Conservation (phyloP, 2,888 invertebrate genomes). For the Pristionchus japonicus region DNA sequence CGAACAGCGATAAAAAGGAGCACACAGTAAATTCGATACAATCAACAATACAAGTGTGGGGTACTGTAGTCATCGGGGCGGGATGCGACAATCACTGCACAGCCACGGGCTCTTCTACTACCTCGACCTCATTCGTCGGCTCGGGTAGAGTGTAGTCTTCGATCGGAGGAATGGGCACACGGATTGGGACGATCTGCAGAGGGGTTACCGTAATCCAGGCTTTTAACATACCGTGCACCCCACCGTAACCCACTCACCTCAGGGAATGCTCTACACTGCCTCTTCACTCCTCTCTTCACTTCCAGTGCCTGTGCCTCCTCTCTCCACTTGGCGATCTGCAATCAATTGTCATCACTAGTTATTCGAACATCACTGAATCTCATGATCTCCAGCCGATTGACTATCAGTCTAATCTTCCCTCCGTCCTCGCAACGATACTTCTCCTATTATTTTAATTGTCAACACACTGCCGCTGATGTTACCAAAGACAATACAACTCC, state of each 20-base stretch:
- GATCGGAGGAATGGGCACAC: neutral
- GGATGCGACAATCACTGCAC: neutral
- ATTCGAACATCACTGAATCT: too few relatives aligned
- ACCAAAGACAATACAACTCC: neutral
- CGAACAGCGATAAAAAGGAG: neutral
- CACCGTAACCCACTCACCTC: neutral
- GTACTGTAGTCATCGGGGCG: neutral
- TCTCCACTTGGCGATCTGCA: neutral
- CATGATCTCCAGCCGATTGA: too few relatives aligned
- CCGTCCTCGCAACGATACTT: too few relatives aligned
- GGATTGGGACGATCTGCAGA: neutral
- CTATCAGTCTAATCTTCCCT: too few relatives aligned
- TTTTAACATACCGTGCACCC: neutral
- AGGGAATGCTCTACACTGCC: neutral
- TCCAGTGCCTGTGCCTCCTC: neutral
- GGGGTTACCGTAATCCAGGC: neutral
- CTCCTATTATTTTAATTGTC: too few relatives aligned
- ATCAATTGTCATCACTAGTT: too few relatives aligned
- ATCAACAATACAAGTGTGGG: neutral
- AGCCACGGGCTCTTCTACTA: neutral
- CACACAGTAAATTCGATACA: neutral
- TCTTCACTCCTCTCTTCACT: neutral
- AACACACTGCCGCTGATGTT: too few relatives aligned
- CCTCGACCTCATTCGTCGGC: neutral
- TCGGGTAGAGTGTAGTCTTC: neutral